Evolutionary conservation across 2,888 invertebrate genomes (phyloP).

Genomic region (Drosophila eohydei): DNA sequence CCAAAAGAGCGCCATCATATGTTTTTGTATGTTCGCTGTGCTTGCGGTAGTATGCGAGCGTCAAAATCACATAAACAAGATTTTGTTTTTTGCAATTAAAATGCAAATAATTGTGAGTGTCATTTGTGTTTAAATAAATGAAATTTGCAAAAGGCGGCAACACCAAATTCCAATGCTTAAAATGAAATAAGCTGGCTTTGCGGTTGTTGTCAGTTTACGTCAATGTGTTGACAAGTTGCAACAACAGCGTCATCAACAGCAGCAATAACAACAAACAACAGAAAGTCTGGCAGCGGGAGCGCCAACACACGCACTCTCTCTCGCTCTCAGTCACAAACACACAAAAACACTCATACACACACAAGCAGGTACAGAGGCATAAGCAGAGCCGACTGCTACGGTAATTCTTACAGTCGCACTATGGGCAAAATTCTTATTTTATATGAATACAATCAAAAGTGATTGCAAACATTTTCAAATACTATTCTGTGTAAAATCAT

Average conservation of each 20-base stretch:
- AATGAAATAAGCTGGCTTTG: conserved; percentile 37
- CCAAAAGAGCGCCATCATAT: conserved; percentile 23
- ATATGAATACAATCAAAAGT: not conserved
- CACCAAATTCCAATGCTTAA: conserved; percentile 28
- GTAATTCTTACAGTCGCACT: conserved; percentile 37
- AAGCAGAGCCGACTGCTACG: conserved; percentile 21
- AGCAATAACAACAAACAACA: conserved; percentile 41
- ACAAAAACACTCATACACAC: not conserved
- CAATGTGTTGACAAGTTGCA: conserved; percentile 60
- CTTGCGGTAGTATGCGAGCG: conserved; percentile 14
- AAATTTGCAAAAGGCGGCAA: conserved; percentile 31
- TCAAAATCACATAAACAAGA: conserved; percentile 48
- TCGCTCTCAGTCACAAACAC: not conserved
- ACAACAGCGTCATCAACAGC: conserved; percentile 43
- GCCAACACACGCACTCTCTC: conserved; percentile 8
- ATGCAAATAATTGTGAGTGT: conserved; percentile 51
- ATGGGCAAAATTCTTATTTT: conserved; percentile 17
- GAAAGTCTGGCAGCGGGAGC: conserved; percentile 34
- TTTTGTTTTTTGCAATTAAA: conserved; percentile 36
- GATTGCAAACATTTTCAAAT: not conserved
- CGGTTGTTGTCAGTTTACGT: conserved; percentile 15
- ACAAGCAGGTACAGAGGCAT: conserved; percentile 14
- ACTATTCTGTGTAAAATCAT: not conserved
- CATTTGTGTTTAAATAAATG: conserved; percentile 40
- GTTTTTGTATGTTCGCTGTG: conserved; percentile 1